Base-by-base conservation (phyloP, 2,797 vertebrate species). In the Carduelis carduelis region DNA sequence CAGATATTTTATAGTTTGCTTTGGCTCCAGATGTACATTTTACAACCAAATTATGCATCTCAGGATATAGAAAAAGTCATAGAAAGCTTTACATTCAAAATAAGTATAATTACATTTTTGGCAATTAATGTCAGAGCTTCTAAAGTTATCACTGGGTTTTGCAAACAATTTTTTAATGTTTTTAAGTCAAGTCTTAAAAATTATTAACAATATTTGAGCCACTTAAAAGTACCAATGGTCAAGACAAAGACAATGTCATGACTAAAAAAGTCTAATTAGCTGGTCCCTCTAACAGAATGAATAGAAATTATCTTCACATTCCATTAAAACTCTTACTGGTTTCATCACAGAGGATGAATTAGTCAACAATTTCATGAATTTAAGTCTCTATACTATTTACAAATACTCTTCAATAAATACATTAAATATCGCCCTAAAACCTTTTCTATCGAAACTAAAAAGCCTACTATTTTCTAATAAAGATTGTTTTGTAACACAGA, bases 1-100 rank as follows among this genome's bases (percentile, higher is more conserved):
- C 46, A 87, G 90, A 95, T 92, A 97, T 79, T 89, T 88, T 94
- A 90, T 37, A 96, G 94, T 87, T 97, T 96, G 92, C 81, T 97
- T 97, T 97, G 94, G 78, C 95, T 90, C 86, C n/a, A 72, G 35
- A 93, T 68, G 55, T 78, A 93, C 82, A 88, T 94, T 96, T 95
- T 93, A 94, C 57, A 96, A 87, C 39, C 87, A 93, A 91, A 90
- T 91, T 83, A 80, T 92, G 93, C 74, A 85, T 57, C 53, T 78
- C 63, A 70, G 68, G 44, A 83, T 95, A 96, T 11, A 53, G 88
- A 74, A 96, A 89, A 90, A 91, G 37, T 59, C 70, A 88, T 6
- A 91, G 55, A 95, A 87, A 78, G 60, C 47, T 81, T 84, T 79
- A 24, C 27, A 91, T 83, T 60, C 43, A 64, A 83, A 69, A 35